Evolutionary conservation across 92 coral and sea anemone species (phyloP), one percentile per base, ranked within the genome.

Genomic region (Phenganax marumi): DNA sequence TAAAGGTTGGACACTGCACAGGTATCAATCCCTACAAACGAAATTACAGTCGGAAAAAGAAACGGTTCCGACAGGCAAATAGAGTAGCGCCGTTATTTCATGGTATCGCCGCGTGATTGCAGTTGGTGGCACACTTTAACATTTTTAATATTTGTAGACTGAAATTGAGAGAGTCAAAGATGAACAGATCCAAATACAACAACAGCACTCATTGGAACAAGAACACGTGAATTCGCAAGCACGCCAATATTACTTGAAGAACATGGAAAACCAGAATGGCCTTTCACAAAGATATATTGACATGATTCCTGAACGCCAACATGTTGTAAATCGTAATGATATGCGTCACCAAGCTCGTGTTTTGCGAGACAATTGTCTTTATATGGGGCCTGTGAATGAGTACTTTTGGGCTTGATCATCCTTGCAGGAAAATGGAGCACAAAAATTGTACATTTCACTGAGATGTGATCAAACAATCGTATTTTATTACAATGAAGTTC

Each of bases 311-410:
- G 99, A 92, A 61, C 90, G 93, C 52, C 90, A 96, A 71, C 83
- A 82, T 17, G 82, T 76, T 21, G 86, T 91, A 53, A 90, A 92
- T 52, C 95, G 91, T 80, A 88, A 88, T 70, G 99, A 96, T 85
- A 74, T 96, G 12, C 91, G 92, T 48, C 97, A 96, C 64, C 99
- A 96, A 77, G 92, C 90, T 66, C 93, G 90, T 75, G 84, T 76
- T 52, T 69, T 96, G 57, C 92, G 97, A 51, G 93, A 96, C 80
- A 75, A 78, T 53, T 96, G 99, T 70, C 85, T 96, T 82, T 89
- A 82, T 63, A 92, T 92, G 99, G 99, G 99, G 0, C 87, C 74
- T 62, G 97, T 92, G 33, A 92, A 96, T 58, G 97, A 96, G 12
- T 84, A 92, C 55, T 96, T 92, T 65, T 8, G 93, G 55, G 92